These are phyloP conservation scores for Heterodera carotae DNA, from an alignment of 1,140 invertebrate genomes.

Conservation along the genomic window DNA sequence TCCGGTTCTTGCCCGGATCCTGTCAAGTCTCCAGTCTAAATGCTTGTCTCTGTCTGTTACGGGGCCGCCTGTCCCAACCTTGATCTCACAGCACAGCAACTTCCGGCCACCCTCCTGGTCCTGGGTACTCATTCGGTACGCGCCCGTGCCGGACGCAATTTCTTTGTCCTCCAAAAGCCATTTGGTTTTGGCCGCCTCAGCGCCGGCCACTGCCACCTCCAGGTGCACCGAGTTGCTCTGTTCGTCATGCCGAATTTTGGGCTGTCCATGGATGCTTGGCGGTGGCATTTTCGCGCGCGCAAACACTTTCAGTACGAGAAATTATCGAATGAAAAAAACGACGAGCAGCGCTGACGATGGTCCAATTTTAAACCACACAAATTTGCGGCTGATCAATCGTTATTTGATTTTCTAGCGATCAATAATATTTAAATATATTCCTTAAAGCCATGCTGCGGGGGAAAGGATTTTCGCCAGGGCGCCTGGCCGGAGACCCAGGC, in stretches of 20 bases:
- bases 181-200: conserved; percentile 60
- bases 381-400: too few species aligned
- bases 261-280: conserved; percentile 61
- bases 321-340: too few species aligned
- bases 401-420: too few species aligned
- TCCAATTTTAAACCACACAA: too few species aligned
- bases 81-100: conserved; percentile 61
- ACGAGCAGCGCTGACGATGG: too few species aligned
- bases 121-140: conserved; percentile 53
- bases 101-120: conserved; percentile 62
- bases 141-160: conserved; percentile 50
- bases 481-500: too few species aligned
- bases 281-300: conserved; percentile 55
- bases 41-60: not conserved
- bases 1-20: not conserved
- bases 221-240: conserved; percentile 56
- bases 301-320: too few species aligned
- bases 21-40: conserved; percentile 17
- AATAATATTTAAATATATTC: too few species aligned
- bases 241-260: conserved; percentile 60
- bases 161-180: conserved; percentile 64
- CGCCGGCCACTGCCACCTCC: conserved; percentile 52
- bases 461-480: too few species aligned
- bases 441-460: too few species aligned
- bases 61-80: conserved; percentile 39